Percentiles rank a stretch among this genome's conserved stretches.
phyloP scores from a whole-genome alignment of 2,888 invertebrate species.

The Euproctis similis region DNA sequence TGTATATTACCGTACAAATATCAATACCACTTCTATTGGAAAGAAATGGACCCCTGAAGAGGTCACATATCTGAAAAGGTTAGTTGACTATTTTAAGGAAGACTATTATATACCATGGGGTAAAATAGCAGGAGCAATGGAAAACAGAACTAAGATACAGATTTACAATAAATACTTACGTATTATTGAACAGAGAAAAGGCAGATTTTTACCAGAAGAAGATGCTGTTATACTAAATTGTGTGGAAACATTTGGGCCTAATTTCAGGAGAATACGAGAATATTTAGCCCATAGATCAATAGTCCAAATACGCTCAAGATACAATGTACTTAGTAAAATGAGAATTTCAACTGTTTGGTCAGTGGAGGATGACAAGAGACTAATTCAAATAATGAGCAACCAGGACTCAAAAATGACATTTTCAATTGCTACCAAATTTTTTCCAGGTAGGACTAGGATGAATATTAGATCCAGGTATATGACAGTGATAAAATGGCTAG shows the following conservation, averaged over 20 bases:
- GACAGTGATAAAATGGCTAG: conserved; percentile 70
- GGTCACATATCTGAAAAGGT: conserved; percentile 77
- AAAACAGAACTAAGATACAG: conserved; percentile 78
- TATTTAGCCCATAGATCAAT: conserved; percentile 78
- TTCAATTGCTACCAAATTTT: conserved; percentile 60
- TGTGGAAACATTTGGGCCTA: conserved; percentile 75
- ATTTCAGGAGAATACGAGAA: conserved; percentile 75
- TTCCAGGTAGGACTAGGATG: conserved; percentile 73
- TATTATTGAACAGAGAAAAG: conserved; percentile 64
- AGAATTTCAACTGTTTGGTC: conserved; percentile 75
- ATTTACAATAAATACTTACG: conserved; percentile 76
- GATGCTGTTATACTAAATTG: conserved; percentile 79
- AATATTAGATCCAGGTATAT: conserved; percentile 77
- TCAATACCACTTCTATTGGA: conserved; percentile 37
- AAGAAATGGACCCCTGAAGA: conserved; percentile 81
- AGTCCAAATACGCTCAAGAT: conserved; percentile 77
- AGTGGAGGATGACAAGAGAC: conserved; percentile 75
- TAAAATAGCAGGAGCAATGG: conserved; percentile 78
- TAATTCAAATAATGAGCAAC: conserved; percentile 72
- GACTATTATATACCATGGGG: conserved; percentile 85
- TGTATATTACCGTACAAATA: conserved; percentile 77
- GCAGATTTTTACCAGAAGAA: conserved; percentile 80
- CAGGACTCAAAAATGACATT: conserved; percentile 50
- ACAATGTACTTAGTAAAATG: conserved; percentile 62
- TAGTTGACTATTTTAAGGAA: conserved; percentile 78